Conservation (phyloP, 1,140 invertebrate genomes). For the Drosophila suzukii region DNA sequence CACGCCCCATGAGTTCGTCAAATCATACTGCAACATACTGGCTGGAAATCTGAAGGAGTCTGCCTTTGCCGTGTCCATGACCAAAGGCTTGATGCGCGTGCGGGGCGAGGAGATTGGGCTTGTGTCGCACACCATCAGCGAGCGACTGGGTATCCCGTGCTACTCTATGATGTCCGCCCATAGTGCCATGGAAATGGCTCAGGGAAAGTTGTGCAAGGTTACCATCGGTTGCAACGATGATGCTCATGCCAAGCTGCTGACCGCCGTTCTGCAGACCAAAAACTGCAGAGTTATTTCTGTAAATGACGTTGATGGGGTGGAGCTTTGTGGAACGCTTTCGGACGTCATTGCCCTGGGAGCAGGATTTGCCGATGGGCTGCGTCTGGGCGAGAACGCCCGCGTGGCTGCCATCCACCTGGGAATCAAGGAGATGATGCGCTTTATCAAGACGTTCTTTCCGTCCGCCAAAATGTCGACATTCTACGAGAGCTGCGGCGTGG, state of each 20-base stretch:
- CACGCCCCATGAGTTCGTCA: slow-evolving; percentile 98
- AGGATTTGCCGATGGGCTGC: slow-evolving; percentile 97
- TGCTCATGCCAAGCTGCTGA: slow-evolving; percentile 89
- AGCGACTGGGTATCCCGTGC: slow-evolving; percentile 89
- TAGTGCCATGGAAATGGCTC: slow-evolving; percentile 96
- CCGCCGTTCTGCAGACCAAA: slow-evolving; percentile 95
- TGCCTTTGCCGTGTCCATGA: slow-evolving; percentile 95
- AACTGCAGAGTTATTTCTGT: slow-evolving; percentile 98
- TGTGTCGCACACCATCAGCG: slow-evolving; percentile 96
- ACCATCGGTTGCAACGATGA: slow-evolving; percentile 96
- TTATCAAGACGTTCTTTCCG: slow-evolving; percentile 94
- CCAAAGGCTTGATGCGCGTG: slow-evolving; percentile 96
- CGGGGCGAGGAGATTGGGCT: slow-evolving; percentile 95
- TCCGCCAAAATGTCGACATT: slow-evolving; percentile 95
- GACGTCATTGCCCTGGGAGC: slow-evolving; percentile 98
- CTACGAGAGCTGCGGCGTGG: slow-evolving; percentile 99
- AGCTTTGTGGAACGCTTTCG: slow-evolving; percentile 99
- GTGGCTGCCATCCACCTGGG: slow-evolving; percentile 98
- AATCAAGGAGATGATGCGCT: slow-evolving; percentile 98
- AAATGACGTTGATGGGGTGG: slow-evolving; percentile 97
- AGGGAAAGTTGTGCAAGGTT: slow-evolving; percentile 98
- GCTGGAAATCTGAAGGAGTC: slow-evolving; percentile 95
- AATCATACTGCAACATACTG: slow-evolving; percentile 92
- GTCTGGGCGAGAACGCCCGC: slow-evolving; percentile 98
- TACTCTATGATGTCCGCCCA: slow-evolving; percentile 99